Base-by-base conservation (phyloP, 2,797 vertebrate genomes). In the Sibirionetta formosa region DNA sequence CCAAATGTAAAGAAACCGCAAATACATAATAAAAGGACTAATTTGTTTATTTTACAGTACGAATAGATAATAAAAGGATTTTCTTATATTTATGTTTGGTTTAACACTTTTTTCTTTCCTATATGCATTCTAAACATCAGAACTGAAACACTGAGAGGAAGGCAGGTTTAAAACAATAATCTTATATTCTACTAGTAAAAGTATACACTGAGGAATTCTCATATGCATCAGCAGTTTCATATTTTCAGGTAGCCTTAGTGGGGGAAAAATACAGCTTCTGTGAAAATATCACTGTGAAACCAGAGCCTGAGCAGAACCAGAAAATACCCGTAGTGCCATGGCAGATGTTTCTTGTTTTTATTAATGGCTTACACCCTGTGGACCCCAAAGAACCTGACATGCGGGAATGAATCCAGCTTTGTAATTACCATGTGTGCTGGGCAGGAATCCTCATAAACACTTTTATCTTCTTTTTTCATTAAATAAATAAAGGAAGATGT, bases 351-450 rank as follows among this genome's bases (percentile, higher is more conserved):
- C 48, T 46, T 70, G 33, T 17, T 88, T 86, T 86, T 76, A 14
- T 40, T 73, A 51, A 40, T 0, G 1, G 14, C 31, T 81, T 83
- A 40, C 0, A 1, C 33, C 19, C 19, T 72, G 40, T 14, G 44
- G 27, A 75, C 11, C 24, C 44, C 19, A 13, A 58, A 82, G 29
- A 42, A 27, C 22, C 7, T 76, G 24, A n/a, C 17, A 13, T 22
- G 8, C 14, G 33, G 53, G 36, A 81, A 33, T 44, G 3, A 78
- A 51, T 3, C 11, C 38, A 56, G 18, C 16, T 83, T 88, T 50
- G 3, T 71, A 69, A 51, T 33, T 75, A 18, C 29, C 18, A 5
- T 11, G 6, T 33, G 11, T 36, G 7, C 31, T 90, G 14, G 31
- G 33, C 7, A 50, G 44, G 18, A 77, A 56, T 40, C 17, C 22